Evolutionary conservation across 2,888 invertebrate species (phyloP), one percentile per base, ranked within the genome.

Genomic region (Dendrolimus pini): DNA sequence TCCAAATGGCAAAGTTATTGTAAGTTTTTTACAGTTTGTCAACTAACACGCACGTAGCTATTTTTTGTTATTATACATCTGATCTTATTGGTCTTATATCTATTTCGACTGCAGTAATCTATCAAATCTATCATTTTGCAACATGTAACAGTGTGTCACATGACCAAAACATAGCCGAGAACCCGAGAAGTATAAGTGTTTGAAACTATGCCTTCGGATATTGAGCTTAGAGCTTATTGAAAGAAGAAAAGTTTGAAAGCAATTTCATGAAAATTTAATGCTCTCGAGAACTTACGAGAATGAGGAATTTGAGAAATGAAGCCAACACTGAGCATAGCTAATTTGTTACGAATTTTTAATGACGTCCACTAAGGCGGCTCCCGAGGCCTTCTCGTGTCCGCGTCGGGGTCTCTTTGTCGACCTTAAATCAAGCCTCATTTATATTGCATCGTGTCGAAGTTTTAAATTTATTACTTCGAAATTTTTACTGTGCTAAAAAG

Each of bases 191-290:
- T 47, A 47, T 78, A 75, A 76, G 74, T 75, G 77, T 79, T 79
- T 68, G 69, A 74, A 83, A 85, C 83, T 86, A 85, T 82, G 80
- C 78, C 78, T 81, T 75, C 73, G 77, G 75, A 84, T 82, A 85
- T 83, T 77, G 76, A 82, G 83, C 82, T 79, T 74, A 68, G 63
- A 72, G 80, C 78, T 80, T 84, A 86, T 85, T 78, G 83, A 78
- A 80, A 76, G 74, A 72, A 82, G 82, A 84, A 88, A 87, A 89
- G 83, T 88, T 89, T 71, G 78, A 78, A 82, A 85, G 87, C 83
- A 82, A 87, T 89, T 86, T 82, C 79, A 78, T 89, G 83, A 88
- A 89, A 88, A 85, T 89, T 87, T 89, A 85, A 89, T 85, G 80
- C 78, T 77, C 73, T 75, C 69, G 72, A 71, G 72, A 89, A 89